Evolutionary conservation across 2,797 vertebrate genomes (phyloP), one percentile per base, ranked within the genome.

Genomic region (Rhynchonycteris naso): DNA sequence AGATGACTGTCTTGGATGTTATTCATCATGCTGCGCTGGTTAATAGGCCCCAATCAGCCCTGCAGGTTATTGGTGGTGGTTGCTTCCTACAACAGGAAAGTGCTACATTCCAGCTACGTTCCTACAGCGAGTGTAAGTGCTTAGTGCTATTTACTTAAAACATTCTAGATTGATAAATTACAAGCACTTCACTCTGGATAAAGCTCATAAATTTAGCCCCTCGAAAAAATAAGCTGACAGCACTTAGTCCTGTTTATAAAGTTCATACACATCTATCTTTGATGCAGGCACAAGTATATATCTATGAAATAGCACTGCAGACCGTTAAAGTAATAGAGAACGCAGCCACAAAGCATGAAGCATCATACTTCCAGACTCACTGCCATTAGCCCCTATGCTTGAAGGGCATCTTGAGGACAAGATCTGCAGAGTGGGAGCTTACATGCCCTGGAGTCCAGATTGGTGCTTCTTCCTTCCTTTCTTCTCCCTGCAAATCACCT

Each of bases 71-170:
- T 63, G 72, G 80, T 95, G 83, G 72, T 90, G 38, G 61, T 93
- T 90, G 87, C 90, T 79, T 94, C 74, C 87, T 78, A 4, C 58
- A 47, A 35, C 72, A 58, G 71, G 68, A 63, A 59, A 91, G 92
- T 50, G 35, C 86, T 24, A 28, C 59, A 33, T 95, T 89, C 84
- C 50, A 61, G 63, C 85, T 76, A 2, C 1, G 21, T 91, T 56
- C 79, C 95, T 71, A 83, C 90, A 26, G 54, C 0, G 11, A 96
- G 89, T 68, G 0, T 80, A 95, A 97, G 97, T 93, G 97, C 95
- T 97, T 68, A 89, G 96, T 78, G 96, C 95, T 95, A 94, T 97
- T 98, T 96, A 85, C 97, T 98, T 97, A 88, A 97, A 97, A 91
- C 3, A 71, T 85, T 90, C 61, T 91, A 30, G 66, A 86, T 89